These are phyloP conservation scores for Pollenia griseotomentosa DNA, from an alignment of 2,888 invertebrate species.

Conservation along the genomic window DNA sequence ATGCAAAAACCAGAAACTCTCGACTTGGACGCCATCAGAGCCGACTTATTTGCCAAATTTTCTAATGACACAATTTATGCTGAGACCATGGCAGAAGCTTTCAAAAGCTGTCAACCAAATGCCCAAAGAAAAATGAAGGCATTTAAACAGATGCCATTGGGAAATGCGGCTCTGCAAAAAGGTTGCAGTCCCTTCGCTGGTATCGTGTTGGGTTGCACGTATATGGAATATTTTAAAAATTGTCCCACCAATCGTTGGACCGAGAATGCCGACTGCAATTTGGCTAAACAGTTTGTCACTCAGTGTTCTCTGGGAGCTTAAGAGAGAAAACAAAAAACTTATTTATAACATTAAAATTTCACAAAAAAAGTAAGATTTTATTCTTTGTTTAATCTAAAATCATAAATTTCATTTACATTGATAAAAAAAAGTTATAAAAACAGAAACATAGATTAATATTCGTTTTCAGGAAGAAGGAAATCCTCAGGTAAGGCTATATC, in stretches of 20 bases:
- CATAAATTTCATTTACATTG: background rate
- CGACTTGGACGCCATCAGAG: slow-evolving; percentile 76
- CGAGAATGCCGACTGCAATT: slow-evolving; percentile 78
- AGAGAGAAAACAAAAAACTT: slow-evolving; percentile 4
- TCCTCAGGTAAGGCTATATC: slow-evolving; percentile 79
- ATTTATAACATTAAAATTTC: background rate
- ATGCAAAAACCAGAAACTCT: slow-evolving; percentile 77
- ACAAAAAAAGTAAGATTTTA: background rate
- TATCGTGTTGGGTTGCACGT: slow-evolving; percentile 81
- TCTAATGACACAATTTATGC: slow-evolving; percentile 79
- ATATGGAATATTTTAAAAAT: slow-evolving; percentile 83
- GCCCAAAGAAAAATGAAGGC: slow-evolving; percentile 77
- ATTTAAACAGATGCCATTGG: slow-evolving; percentile 75
- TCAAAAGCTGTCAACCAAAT: slow-evolving; percentile 79
- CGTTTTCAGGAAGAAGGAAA: slow-evolving; percentile 39
- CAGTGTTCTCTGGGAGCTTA: slow-evolving; percentile 80
- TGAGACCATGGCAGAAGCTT: slow-evolving; percentile 79
- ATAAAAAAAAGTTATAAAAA: slow-evolving; percentile 19
- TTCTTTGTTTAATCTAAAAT: background rate
- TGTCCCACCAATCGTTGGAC: slow-evolving; percentile 82
- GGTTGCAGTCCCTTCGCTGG: slow-evolving; percentile 82
- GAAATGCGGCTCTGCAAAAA: slow-evolving; percentile 64
- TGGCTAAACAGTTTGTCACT: slow-evolving; percentile 81
- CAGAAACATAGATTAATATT: background rate
- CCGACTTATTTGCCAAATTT: slow-evolving; percentile 78